Evolutionary conservation across 2,888 invertebrate genomes (phyloP).

Genomic region (Drosophila gaucha): DNA sequence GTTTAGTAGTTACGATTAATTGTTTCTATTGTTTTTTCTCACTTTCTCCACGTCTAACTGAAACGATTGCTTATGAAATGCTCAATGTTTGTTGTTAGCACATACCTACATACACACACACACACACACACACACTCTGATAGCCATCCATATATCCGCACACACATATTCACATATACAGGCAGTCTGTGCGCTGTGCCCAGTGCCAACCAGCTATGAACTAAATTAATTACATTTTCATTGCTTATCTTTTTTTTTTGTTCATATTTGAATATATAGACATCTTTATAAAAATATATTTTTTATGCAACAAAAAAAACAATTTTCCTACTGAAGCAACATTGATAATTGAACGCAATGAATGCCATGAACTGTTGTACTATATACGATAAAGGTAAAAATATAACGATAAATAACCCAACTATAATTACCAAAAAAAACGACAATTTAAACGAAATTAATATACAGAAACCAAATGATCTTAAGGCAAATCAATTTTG

Average conservation of each 20-base stretch:
- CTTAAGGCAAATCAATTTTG: constrained; percentile 62
- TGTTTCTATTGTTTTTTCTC: constrained; percentile 46
- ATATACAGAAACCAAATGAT: constrained; percentile 72
- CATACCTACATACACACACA: constrained; percentile 22
- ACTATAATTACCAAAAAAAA: constrained; percentile 50
- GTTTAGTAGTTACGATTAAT: constrained; percentile 63
- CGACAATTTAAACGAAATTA: constrained; percentile 67
- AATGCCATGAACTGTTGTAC: constrained; percentile 71
- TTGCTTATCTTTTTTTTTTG: constrained; percentile 18
- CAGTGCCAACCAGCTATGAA: constrained; percentile 68
- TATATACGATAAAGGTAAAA: constrained; percentile 48
- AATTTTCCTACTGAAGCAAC: constrained; percentile 57
- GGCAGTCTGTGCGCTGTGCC: constrained; percentile 47
- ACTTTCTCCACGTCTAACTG: constrained; percentile 30
- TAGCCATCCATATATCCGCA: constrained; percentile 11
- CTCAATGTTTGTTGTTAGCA: constrained; percentile 64
- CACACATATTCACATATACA: constrained; percentile 10
- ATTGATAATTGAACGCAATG: constrained; percentile 56
- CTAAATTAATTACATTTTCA: constrained; percentile 28
- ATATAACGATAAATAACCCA: constrained; percentile 38
- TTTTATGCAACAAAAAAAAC: constrained; percentile 37
- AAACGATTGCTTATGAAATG: constrained; percentile 62
- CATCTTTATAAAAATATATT: constrained; percentile 4
- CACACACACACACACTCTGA: constrained; percentile 3
- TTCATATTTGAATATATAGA: constrained; percentile 37